phyloP scores from a whole-genome alignment of 2,797 vertebrate genomes.

The Rhabdomys pumilio region DNA sequence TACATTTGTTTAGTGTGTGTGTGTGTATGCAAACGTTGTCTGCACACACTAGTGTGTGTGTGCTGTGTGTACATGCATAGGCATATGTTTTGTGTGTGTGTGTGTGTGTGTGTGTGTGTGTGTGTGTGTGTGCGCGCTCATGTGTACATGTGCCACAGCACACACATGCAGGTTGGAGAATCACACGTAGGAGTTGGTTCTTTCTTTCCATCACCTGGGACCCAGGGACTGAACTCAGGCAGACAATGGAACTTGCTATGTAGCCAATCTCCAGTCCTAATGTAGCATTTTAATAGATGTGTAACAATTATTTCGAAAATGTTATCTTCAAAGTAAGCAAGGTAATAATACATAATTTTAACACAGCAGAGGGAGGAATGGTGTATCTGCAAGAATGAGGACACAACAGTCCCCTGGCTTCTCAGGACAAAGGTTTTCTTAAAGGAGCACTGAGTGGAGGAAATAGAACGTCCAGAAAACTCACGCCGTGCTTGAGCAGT shows the following conservation, averaged over 20 bases:
- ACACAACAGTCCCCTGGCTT: slow-evolving; percentile 1
- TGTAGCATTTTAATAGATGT: not conserved
- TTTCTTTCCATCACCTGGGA: not conserved
- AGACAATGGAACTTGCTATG: too few relatives aligned
- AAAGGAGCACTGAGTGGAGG: slow-evolving; percentile 69
- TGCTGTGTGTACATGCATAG: too few relatives aligned
- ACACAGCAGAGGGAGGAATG: slow-evolving; percentile 49
- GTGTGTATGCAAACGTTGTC: too few relatives aligned
- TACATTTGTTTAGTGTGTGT: not conserved
- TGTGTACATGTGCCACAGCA: not conserved
- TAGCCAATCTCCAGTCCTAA: not conserved
- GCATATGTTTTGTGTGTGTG: too few relatives aligned
- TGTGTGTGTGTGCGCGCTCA: not conserved
- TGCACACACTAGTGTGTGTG: too few relatives aligned
- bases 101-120: not conserved
- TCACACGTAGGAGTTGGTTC: not conserved
- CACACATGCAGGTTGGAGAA: not conserved
- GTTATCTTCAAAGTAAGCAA: slow-evolving; percentile 6
- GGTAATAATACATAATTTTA: slow-evolving; percentile 13
- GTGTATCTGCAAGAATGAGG: slow-evolving; percentile 38
- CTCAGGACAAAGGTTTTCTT: slow-evolving; percentile 50
- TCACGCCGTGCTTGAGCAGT: slow-evolving; percentile 68
- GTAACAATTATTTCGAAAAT: slow-evolving; percentile 40
- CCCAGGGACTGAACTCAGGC: not conserved
- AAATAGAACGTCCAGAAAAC: slow-evolving; percentile 65